phyloP scores from a whole-genome alignment of 2,888 invertebrate species.

The Rutpela maculata region DNA sequence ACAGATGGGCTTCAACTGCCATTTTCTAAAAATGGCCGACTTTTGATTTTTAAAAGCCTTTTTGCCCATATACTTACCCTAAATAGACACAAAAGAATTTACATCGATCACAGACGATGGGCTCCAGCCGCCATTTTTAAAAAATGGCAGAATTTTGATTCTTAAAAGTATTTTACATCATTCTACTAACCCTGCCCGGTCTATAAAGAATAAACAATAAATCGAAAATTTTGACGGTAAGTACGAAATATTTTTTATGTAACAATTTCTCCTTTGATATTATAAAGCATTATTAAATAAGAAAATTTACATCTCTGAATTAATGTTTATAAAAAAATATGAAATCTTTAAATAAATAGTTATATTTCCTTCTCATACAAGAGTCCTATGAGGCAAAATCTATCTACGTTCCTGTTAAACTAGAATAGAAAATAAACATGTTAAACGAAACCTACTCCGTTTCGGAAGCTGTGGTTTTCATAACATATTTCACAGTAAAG shows the following conservation, averaged over 20 bases:
- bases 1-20: neutral
- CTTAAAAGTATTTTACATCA: too few species aligned
- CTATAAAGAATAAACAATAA: neutral
- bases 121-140: neutral
- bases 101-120: neutral
- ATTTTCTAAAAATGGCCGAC: too few species aligned
- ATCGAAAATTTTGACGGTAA: neutral
- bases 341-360: neutral
- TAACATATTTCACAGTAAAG: conserved; percentile 93
- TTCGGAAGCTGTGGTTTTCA: conserved; percentile 83
- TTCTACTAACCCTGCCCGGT: neutral
- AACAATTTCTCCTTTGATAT: neutral
- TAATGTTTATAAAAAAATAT: neutral
- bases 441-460: conserved; percentile 58
- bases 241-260: neutral
- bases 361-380: neutral
- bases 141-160: neutral
- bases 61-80: too few species aligned
- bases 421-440: conserved; percentile 13
- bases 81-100: too few species aligned
- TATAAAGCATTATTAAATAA: neutral
- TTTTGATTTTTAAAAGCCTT: too few species aligned
- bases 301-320: neutral
- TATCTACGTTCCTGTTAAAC: neutral
- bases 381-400: neutral